Evolutionary conservation across 2,888 invertebrate genomes (phyloP).

Genomic region (Charanyca ferruginea): DNA sequence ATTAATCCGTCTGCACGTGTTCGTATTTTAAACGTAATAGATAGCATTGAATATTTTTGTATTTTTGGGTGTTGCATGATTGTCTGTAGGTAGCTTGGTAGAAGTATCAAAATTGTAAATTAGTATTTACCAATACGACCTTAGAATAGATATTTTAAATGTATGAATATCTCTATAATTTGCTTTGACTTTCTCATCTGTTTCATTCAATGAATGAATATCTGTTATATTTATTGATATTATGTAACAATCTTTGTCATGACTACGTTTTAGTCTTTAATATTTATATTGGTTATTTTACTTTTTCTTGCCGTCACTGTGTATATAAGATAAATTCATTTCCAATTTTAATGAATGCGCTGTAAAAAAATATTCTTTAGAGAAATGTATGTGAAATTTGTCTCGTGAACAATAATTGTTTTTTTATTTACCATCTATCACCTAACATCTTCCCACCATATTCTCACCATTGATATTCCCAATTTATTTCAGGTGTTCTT

Average conservation of each 20-base stretch:
- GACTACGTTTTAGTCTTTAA: background rate
- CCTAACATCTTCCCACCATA: too few species aligned
- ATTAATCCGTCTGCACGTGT: slow-evolving; percentile 42
- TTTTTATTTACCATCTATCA: too few species aligned
- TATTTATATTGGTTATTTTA: background rate
- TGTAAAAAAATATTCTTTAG: too few species aligned
- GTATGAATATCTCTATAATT: too few species aligned
- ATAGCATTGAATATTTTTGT: slow-evolving; percentile 5
- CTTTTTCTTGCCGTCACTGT: background rate
- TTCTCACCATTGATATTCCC: too few species aligned
- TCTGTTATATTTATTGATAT: background rate
- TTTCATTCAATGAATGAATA: slow-evolving; percentile 15
- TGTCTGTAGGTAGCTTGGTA: background rate
- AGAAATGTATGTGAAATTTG: too few species aligned
- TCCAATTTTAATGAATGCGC: background rate
- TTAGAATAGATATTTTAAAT: too few species aligned
- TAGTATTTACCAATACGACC: slow-evolving; percentile 4
- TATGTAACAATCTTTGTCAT: background rate
- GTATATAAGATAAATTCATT: background rate
- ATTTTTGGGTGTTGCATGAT: slow-evolving; percentile 25
- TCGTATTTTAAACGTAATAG: slow-evolving; percentile 9
- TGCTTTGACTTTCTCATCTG: slow-evolving; percentile 14
- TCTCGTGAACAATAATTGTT: too few species aligned
- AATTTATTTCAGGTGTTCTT: background rate
- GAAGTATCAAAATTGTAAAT: slow-evolving; percentile 21